Percentiles rank a stretch among this genome's conserved stretches.
Evolutionary conservation across 2,888 invertebrate species (phyloP).

Genomic region (Didymodactylos carnosus): DNA sequence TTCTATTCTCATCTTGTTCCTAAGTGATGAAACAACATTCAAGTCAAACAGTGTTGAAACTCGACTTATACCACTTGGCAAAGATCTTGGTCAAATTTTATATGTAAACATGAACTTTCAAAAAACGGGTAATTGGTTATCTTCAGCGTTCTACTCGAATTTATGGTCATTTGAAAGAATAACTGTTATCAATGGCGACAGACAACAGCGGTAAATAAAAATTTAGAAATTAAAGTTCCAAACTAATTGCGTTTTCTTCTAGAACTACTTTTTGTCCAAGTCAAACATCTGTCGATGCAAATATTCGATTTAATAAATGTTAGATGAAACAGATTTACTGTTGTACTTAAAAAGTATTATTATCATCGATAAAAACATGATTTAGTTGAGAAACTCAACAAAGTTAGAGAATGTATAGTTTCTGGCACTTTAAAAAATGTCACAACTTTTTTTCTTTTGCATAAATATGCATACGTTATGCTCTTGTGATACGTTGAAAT

Average conservation of each 20-base stretch:
- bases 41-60: conserved; percentile 1
- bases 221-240: neutral
- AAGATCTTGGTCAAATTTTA: neutral
- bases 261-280: neutral
- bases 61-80: neutral
- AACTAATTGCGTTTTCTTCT: neutral
- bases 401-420: too few species aligned
- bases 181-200: conserved; percentile 1
- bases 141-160: neutral
- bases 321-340: too few species aligned
- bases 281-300: neutral
- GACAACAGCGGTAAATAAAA: neutral
- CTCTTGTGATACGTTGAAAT: too few species aligned
- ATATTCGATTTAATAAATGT: too few species aligned
- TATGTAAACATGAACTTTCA: neutral
- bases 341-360: too few species aligned
- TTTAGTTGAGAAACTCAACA: too few species aligned
- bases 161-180: conserved; percentile 4
- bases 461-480: too few species aligned
- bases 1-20: too few species aligned
- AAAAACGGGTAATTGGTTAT: conserved; percentile 6
- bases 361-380: too few species aligned
- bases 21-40: too few species aligned
- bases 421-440: too few species aligned
- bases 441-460: too few species aligned